Evolutionary conservation across 1,140 invertebrate species (phyloP), one percentile per base, ranked within the genome.

Genomic region (Polyergus mexicanus): DNA sequence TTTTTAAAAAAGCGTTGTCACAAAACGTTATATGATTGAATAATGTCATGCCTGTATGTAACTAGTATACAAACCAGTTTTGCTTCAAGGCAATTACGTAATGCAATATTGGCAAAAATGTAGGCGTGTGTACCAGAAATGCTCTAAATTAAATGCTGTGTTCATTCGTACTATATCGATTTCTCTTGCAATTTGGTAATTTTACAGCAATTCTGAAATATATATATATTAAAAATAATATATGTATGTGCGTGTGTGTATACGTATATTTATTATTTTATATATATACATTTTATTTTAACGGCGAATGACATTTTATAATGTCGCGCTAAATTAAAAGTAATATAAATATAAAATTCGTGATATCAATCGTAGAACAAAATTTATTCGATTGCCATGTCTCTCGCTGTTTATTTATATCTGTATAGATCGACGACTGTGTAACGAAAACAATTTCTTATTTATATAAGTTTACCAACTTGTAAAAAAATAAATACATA

Each of bases 41-140:
- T 66, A 41, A 60, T 44, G n/a, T 4, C 0, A 35, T 47, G 54
- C 10, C 10, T 66, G 65, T 6, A 47, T 38, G 10, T 44, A 7
- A n/a, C 5, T 16, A 38, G n/a, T 41, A n/a, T 22, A 32, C 32
- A 22, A 51, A 51, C 35, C 25, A 84, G 84, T 84, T 63, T 78
- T 68, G 19, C 19, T 47, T 32, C 75, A 74, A 86, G 28, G 47
- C 16, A 54, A 38, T 54, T 47, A 7, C 51, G 22, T 75, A 86
- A 54, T 28, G 32, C 25, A 13, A 28, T 10, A 63, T 38, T 87
- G 65, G 72, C 85, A 76, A 72, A 54, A 44, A 51, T 51, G 47
- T 51, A 69, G 60, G 81, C 25, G 7, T 13, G 41, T 85, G 4
- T 81, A 69, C 13, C 56, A 86, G 19, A 69, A 89, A 89, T 89